Percentiles rank a stretch among this genome's conserved stretches.
These are phyloP conservation scores for Polypedilum pembai DNA, from an alignment of 1,140 invertebrate genomes.

Conservation along the genomic window DNA sequence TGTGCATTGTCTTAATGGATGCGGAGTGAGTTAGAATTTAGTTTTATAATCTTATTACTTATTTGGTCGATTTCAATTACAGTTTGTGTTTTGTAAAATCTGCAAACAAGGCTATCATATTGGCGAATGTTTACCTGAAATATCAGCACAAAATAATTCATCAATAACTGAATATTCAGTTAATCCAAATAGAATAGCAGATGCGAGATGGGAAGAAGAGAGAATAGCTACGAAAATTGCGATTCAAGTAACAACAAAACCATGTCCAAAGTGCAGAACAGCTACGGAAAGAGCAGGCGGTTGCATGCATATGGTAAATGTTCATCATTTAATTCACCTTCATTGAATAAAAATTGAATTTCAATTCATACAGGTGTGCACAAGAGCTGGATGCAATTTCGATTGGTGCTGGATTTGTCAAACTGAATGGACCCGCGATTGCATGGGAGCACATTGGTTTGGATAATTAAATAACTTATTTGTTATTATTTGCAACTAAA, in stretches of 20 bases:
- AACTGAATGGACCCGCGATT: slow-evolving; percentile 73
- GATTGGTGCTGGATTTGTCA: slow-evolving; percentile 90
- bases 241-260: slow-evolving; percentile 75
- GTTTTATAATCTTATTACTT: slow-evolving; percentile 20
- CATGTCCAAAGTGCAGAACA: slow-evolving; percentile 79
- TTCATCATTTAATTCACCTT: slow-evolving; percentile 34
- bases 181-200: slow-evolving; percentile 48
- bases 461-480: slow-evolving; percentile 54
- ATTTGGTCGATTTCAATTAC: background rate
- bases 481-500: background rate
- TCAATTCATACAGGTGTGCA: slow-evolving; percentile 33
- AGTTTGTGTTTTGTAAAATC: slow-evolving; percentile 74
- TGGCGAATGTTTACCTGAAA: slow-evolving; percentile 56
- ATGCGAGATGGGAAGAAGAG: slow-evolving; percentile 67
- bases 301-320: slow-evolving; percentile 84
- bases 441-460: slow-evolving; percentile 86
- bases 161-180: slow-evolving; percentile 51
- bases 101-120: slow-evolving; percentile 75
- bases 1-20: slow-evolving; percentile 66
- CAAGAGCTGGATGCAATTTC: slow-evolving; percentile 60
- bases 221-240: slow-evolving; percentile 54
- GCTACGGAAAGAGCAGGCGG: slow-evolving; percentile 79
- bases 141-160: slow-evolving; percentile 36
- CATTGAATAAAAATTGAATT: background rate
- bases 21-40: slow-evolving; percentile 53